A percentile compares a stretch with the other conserved stretches of the same genome.
Evolutionary conservation across 2,888 invertebrate genomes (phyloP).

Genomic region (Drosophila nr. perissopoda): DNA sequence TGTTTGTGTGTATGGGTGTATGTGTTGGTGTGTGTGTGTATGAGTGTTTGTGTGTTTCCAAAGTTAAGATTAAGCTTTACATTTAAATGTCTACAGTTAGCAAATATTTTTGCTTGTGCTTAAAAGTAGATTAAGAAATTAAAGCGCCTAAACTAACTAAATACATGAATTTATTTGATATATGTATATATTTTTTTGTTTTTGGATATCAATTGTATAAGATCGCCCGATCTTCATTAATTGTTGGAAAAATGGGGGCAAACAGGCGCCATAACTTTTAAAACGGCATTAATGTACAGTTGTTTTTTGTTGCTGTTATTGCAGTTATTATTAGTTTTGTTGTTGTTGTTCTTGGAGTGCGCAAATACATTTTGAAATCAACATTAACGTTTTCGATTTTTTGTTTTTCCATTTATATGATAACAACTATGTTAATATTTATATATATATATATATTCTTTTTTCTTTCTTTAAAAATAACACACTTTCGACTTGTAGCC

Average conservation of each 20-base stretch:
- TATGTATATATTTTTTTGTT: conserved; percentile 6
- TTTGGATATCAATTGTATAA: conserved; percentile 25
- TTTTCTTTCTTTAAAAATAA: conserved; percentile 41
- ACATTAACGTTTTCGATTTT: conserved; percentile 22
- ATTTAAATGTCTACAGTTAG: conserved; percentile 51
- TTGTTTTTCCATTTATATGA: conserved; percentile 40
- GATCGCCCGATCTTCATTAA: conserved; percentile 19
- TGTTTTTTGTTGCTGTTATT: conserved; percentile 23
- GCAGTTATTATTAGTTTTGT: background rate
- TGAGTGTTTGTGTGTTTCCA: conserved; percentile 24
- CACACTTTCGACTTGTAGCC: conserved; percentile 69
- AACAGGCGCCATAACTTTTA: conserved; percentile 10
- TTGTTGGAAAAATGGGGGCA: conserved; percentile 9
- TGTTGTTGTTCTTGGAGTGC: conserved; percentile 36
- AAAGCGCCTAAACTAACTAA: conserved; percentile 66
- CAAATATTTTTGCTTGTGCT: conserved; percentile 46
- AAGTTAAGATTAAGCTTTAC: conserved; percentile 32
- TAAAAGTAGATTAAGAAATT: conserved; percentile 52
- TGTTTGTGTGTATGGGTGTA: conserved; percentile 12
- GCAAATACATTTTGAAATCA: conserved; percentile 38
- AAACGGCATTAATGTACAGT: conserved; percentile 45
- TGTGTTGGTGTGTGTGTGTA: conserved; percentile 8
- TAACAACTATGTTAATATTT: conserved; percentile 40
- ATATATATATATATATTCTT: conserved; percentile 30
- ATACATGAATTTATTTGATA: conserved; percentile 55